Conservation (phyloP, 2,797 vertebrate species). For the Morelia viridis region DNA sequence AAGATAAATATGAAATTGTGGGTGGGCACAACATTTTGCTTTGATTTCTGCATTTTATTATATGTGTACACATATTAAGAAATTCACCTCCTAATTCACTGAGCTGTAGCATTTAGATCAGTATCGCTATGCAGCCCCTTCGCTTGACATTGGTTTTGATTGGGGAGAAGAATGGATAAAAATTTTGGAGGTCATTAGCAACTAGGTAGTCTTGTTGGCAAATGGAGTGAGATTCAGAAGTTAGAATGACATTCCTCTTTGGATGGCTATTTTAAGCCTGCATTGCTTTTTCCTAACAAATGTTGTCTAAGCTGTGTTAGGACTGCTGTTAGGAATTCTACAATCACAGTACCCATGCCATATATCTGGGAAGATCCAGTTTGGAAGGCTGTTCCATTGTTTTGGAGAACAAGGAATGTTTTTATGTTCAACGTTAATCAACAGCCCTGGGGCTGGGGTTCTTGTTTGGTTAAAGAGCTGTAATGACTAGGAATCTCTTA, state of each 20-base stretch:
- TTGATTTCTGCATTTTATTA: background rate
- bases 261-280: background rate
- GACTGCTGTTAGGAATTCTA: background rate
- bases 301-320: background rate
- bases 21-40: background rate
- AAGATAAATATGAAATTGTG: background rate
- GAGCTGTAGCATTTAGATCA: background rate
- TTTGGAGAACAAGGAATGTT: background rate
- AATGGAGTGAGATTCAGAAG: background rate
- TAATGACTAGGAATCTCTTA: background rate
- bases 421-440: background rate
- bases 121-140: background rate
- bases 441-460: background rate
- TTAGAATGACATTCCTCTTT: background rate
- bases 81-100: background rate
- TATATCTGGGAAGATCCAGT: background rate
- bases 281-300: background rate
- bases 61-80: background rate
- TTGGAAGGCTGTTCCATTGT: background rate
- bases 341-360: background rate
- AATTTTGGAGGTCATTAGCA: background rate
- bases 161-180: background rate
- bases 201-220: background rate
- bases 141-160: background rate
- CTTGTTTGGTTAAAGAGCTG: background rate